Conservation (phyloP, 2,113 vertebrate species). For the Polypterus senegalus region DNA sequence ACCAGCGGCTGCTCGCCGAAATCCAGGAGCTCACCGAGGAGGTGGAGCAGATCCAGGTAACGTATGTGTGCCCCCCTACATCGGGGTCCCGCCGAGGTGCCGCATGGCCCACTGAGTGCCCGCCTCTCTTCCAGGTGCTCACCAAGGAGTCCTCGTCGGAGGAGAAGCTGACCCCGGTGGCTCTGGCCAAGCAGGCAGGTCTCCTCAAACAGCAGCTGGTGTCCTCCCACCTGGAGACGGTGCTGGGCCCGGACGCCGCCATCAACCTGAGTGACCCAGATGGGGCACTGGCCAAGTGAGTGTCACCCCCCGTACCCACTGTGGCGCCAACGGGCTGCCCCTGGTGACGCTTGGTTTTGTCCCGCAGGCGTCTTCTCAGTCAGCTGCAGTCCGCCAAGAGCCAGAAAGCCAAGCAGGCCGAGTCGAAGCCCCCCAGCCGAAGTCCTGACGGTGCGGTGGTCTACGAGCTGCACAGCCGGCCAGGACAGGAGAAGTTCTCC, state of each 20-base stretch:
- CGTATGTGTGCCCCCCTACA: not conserved
- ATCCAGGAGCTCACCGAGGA: slow-evolving; percentile 81
- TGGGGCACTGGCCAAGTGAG: slow-evolving; percentile 83
- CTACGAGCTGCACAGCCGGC: slow-evolving; percentile 81
- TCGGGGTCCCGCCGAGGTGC: not conserved
- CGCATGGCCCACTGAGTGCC: accelerated
- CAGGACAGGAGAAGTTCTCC: slow-evolving; percentile 80
- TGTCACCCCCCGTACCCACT: not conserved
- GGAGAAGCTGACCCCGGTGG: slow-evolving; percentile 79
- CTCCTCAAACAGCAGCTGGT: slow-evolving; percentile 82
- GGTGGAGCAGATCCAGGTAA: slow-evolving; percentile 79
- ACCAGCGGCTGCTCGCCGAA: slow-evolving; percentile 80
- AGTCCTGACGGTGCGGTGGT: slow-evolving; percentile 58
- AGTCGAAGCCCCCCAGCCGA: slow-evolving; percentile 32
- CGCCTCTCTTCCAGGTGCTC: slow-evolving; percentile 36
- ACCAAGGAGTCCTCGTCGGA: slow-evolving; percentile 67
- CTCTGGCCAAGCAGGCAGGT: slow-evolving; percentile 74
- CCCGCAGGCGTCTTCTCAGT: slow-evolving; percentile 68
- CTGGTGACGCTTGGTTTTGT: not conserved
- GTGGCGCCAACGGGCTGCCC: not conserved
- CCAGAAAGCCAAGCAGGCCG: slow-evolving; percentile 31
- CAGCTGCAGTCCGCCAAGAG: slow-evolving; percentile 74
- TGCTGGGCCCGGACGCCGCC: slow-evolving; percentile 74
- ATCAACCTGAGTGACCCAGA: slow-evolving; percentile 83
- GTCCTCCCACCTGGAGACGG: slow-evolving; percentile 76